These are phyloP conservation scores for Priapulus caudatus DNA, from an alignment of 2,888 invertebrate species.

Conservation along the genomic window DNA sequence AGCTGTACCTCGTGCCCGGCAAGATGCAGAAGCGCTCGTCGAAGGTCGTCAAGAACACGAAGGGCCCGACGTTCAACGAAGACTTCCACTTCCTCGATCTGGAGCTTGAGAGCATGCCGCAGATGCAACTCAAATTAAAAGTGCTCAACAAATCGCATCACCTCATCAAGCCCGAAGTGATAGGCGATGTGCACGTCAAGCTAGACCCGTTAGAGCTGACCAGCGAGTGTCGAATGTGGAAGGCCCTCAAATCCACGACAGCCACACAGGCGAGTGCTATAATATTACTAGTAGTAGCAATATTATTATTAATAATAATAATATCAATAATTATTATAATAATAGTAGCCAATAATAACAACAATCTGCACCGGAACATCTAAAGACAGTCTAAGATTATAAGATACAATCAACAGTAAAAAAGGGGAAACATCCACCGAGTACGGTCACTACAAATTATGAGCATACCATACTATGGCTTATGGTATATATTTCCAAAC, in stretches of 20 bases:
- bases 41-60: slow-evolving; percentile 27
- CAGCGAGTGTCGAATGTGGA: slow-evolving; percentile 3
- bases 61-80: slow-evolving; percentile 29
- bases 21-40: slow-evolving; percentile 32
- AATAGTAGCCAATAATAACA: too few relatives aligned
- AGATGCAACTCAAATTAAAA: slow-evolving; percentile 11
- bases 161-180: not conserved
- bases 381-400: too few relatives aligned
- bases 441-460: too few relatives aligned
- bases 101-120: slow-evolving; percentile 25
- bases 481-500: too few relatives aligned
- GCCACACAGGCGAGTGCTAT: not conserved
- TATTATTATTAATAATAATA: too few relatives aligned
- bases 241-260: not conserved
- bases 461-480: too few relatives aligned
- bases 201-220: not conserved
- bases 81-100: slow-evolving; percentile 30
- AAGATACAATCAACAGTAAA: too few relatives aligned
- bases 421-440: too few relatives aligned
- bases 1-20: slow-evolving; percentile 31
- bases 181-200: not conserved
- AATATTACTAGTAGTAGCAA: too few relatives aligned
- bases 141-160: slow-evolving; percentile 1
- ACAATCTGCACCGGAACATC: too few relatives aligned
- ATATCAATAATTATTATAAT: too few relatives aligned